Percentiles rank a stretch among this genome's conserved stretches.
Conservation (phyloP, 2,888 invertebrate species). For the Drosophila limbata region DNA sequence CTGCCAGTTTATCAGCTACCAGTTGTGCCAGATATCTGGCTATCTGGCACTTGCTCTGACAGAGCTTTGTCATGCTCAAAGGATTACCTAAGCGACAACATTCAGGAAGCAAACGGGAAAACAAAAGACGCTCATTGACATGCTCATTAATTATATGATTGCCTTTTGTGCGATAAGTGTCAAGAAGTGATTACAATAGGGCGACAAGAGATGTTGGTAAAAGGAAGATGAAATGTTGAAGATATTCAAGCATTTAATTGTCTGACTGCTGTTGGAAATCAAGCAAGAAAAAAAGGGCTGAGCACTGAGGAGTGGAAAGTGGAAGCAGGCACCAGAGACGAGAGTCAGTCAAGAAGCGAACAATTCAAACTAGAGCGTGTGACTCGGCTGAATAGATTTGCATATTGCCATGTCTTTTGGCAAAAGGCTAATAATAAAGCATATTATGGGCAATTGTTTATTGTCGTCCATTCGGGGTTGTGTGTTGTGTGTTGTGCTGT, state of each 20-base stretch:
- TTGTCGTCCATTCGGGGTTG: slow-evolving; percentile 40
- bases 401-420: slow-evolving; percentile 58
- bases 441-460: slow-evolving; percentile 79
- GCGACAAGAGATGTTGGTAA: slow-evolving; percentile 36
- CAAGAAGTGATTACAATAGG: slow-evolving; percentile 80
- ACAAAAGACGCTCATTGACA: slow-evolving; percentile 78
- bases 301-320: slow-evolving; percentile 2
- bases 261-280: slow-evolving; percentile 76
- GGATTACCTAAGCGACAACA: slow-evolving; percentile 61
- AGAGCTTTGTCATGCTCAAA: slow-evolving; percentile 39
- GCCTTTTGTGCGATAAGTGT: slow-evolving; percentile 82
- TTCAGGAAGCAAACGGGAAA: slow-evolving; percentile 47
- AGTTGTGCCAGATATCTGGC: slow-evolving; percentile 16
- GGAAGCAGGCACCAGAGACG: not conserved
- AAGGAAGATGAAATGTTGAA: slow-evolving; percentile 37
- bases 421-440: slow-evolving; percentile 79
- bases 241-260: slow-evolving; percentile 77
- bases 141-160: slow-evolving; percentile 81
- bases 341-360: slow-evolving; percentile 59
- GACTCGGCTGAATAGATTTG: slow-evolving; percentile 79
- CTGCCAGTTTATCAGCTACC: slow-evolving; percentile 16
- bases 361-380: slow-evolving; percentile 81
- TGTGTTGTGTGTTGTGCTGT: slow-evolving; percentile 36
- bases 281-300: slow-evolving; percentile 70
- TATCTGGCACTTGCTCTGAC: slow-evolving; percentile 32